Base-by-base conservation (phyloP, 2,797 vertebrate genomes). In the Pangasius macronema region DNA sequence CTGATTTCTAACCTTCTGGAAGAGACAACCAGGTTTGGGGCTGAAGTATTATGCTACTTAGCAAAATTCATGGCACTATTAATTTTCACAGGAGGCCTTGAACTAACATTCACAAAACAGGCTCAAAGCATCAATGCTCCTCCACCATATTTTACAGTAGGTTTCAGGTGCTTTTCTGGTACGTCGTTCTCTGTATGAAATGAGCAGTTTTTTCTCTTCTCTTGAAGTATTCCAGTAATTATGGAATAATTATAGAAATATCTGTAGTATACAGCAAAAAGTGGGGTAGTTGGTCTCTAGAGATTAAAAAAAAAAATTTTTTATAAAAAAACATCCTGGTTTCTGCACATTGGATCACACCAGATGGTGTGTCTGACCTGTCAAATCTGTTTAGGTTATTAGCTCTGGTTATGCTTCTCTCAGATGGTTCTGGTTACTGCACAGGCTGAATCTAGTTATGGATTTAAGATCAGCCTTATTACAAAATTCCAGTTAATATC, bases 331-430 rank as follows among this genome's bases (percentile, higher is more conserved):
- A 30, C 76, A 57, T 57, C 30, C 76, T 55, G 18, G 51, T 77
- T 84, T 59, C 55, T 76, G n/a, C 65, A 68, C 72, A 67, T 46
- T 82, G 59, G 42, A 84, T 87, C 86, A 67, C 81, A 83, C 22
- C 81, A 84, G 82, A 76, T 84, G 61, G 86, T 68, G 46, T 67
- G 24, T 83, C 53, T 72, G 86, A 83, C 61, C 59, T 42, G 59
- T 67, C 61, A 87, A 67, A 87, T 83, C 82, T 67, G n/a, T 77
- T 83, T 24, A 77, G 22, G 39, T 87, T 83, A 75, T 83, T 83
- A 87, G 42, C 72, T 63, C 16, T 39, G 59, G 24, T 77, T 67
- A 63, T 55, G 70, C 57, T 67, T 67, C 86, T 87, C 36, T 65
- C 30, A 27, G 80, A 87, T 63, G 30, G 57, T 22, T 75, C 80